Evolutionary conservation across 2,113 vertebrate species (phyloP).

Genomic region (Meriones unguiculatus): DNA sequence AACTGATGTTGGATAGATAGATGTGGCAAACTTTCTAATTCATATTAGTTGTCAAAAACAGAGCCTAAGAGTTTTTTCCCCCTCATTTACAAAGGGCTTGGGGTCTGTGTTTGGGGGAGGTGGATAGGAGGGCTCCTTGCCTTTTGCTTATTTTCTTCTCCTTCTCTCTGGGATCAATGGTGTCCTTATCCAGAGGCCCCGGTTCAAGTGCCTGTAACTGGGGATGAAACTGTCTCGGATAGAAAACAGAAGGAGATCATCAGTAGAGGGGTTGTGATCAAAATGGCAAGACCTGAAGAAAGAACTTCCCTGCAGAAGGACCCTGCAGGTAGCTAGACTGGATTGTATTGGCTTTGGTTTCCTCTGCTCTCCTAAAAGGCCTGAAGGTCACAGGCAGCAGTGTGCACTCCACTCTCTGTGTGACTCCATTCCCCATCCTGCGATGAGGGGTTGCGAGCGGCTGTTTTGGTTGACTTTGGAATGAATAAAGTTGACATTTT

Average conservation of each 20-base stretch:
- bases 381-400: background rate
- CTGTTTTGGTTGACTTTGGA: conserved; percentile 4
- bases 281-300: conserved; percentile 63
- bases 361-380: conserved; percentile 30
- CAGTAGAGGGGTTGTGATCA: conserved; percentile 80
- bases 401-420: background rate
- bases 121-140: background rate
- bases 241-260: conserved; percentile 82
- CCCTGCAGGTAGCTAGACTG: conserved; percentile 75
- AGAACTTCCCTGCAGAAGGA: background rate
- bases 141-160: conserved; percentile 35
- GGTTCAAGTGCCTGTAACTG: conserved; percentile 72
- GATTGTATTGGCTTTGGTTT: background rate
- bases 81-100: background rate
- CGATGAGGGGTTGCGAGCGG: background rate
- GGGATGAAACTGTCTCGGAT: conserved; percentile 65
- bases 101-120: background rate
- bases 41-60: conserved; percentile 13
- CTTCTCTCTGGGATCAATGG: conserved; percentile 86
- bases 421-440: background rate
- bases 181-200: conserved; percentile 85
- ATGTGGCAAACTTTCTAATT: conserved; percentile 36
- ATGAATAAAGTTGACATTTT: conserved; percentile 29
- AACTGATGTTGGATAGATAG: background rate
- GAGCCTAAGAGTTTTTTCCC: background rate